Conservation (phyloP, 1,140 invertebrate species). For the Mercenaria mercenaria region DNA sequence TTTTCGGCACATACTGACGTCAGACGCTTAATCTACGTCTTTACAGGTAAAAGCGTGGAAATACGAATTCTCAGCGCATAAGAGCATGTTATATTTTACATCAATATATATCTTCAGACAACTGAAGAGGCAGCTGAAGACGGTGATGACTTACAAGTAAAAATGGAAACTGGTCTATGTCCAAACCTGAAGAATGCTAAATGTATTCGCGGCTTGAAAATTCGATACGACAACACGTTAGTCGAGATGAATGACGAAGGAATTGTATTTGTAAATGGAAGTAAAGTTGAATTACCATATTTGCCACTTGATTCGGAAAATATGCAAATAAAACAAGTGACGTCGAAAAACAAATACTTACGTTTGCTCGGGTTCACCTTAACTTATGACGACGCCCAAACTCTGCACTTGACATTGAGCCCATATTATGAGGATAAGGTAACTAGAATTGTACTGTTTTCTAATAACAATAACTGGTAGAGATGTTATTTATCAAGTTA, state of each 20-base stretch:
- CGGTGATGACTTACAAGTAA: background rate
- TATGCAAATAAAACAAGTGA: constrained; percentile 65
- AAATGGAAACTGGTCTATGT: background rate
- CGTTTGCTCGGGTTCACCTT: constrained; percentile 63
- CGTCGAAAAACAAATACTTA: constrained; percentile 56
- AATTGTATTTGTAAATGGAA: background rate
- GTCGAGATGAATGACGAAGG: background rate
- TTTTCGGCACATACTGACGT: background rate
- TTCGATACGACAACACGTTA: background rate
- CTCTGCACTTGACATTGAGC: constrained; percentile 53
- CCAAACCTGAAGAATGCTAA: background rate
- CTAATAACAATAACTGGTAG: too few relatives aligned
- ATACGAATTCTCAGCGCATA: background rate
- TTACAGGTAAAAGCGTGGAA: background rate
- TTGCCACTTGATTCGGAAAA: too few relatives aligned
- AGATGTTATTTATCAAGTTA: too few relatives aligned
- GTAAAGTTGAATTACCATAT: constrained; percentile 32
- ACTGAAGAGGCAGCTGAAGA: background rate
- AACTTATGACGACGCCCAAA: constrained; percentile 62
- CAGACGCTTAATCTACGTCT: background rate
- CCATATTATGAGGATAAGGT: constrained; percentile 65
- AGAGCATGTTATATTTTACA: too few relatives aligned
- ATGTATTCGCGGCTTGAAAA: constrained; percentile 32
- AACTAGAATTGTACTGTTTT: background rate
- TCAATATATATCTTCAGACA: constrained; percentile 8